phyloP scores from a whole-genome alignment of 2,113 vertebrate genomes.

The Ptilorrhoa leucosticta region DNA sequence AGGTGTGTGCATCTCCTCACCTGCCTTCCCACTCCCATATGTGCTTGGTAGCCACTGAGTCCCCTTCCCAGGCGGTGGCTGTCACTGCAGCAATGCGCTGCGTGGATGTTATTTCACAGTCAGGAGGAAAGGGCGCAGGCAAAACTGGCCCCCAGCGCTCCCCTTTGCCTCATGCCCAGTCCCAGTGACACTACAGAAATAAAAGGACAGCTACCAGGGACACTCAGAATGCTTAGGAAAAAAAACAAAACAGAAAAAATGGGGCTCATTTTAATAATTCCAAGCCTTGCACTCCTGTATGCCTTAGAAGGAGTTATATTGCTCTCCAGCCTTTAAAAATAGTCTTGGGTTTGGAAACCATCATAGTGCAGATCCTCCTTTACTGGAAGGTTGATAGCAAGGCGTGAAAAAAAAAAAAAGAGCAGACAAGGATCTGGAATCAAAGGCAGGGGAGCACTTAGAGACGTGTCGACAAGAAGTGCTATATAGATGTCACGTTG shows the following conservation, averaged over 20 bases:
- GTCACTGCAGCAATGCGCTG: accelerated
- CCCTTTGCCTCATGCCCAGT: neutral
- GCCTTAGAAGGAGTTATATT: neutral
- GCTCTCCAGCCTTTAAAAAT: conserved; percentile 5
- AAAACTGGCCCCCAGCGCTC: neutral
- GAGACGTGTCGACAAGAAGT: neutral
- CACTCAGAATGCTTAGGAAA: neutral
- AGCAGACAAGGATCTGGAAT: conserved; percentile 30
- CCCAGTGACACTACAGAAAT: neutral
- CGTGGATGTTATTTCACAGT: neutral
- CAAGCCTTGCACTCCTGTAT: neutral
- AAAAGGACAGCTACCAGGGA: neutral
- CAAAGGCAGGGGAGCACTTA: conserved; percentile 10
- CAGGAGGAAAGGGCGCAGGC: neutral
- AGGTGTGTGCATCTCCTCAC: neutral
- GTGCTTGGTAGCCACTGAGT: neutral
- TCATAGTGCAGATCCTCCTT: neutral
- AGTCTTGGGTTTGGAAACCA: neutral
- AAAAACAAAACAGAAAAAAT: neutral
- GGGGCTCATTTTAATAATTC: neutral
- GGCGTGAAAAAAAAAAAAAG: neutral
- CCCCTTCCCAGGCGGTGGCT: neutral
- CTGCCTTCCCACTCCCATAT: neutral
- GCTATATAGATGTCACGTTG: neutral
- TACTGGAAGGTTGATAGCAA: neutral